A percentile compares a stretch with the other conserved stretches of the same genome.
Conservation (phyloP, 2,888 invertebrate genomes). For the Cerastis rubricosa region DNA sequence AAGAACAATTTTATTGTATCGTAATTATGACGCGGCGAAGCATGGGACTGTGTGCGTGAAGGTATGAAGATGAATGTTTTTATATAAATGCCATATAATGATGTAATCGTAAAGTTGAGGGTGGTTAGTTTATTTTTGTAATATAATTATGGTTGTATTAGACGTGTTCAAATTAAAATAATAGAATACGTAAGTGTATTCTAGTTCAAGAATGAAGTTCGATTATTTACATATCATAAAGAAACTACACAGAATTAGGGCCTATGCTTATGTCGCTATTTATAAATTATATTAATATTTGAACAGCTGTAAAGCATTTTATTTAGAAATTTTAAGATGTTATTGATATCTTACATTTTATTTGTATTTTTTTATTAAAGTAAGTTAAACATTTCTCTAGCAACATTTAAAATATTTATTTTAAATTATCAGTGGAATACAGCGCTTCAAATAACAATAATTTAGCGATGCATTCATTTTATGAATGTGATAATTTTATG, state of each 20-base stretch:
- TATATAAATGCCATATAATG: conserved; percentile 65
- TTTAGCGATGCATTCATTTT: not conserved
- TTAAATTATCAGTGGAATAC: conserved; percentile 4
- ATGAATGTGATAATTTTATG: not conserved
- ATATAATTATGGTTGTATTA: conserved; percentile 66
- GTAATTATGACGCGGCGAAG: conserved; percentile 22
- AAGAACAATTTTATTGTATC: conserved; percentile 45
- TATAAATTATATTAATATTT: conserved; percentile 27
- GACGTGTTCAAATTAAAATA: conserved; percentile 64
- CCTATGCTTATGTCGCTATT: conserved; percentile 30
- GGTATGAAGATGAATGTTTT: conserved; percentile 36
- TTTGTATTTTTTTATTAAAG: conserved; percentile 13
- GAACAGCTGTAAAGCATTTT: conserved; percentile 33
- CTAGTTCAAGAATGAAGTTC: conserved; percentile 38
- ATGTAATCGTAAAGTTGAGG: conserved; percentile 52
- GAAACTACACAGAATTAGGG: conserved; percentile 32
- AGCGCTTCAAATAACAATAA: conserved; percentile 18
- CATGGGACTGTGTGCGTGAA: conserved; percentile 23
- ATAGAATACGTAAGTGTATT: conserved; percentile 55
- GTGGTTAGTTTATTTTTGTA: conserved; percentile 56
- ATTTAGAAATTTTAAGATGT: not conserved
- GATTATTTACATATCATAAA: conserved; percentile 49
- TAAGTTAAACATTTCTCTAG: conserved; percentile 8
- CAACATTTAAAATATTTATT: conserved; percentile 12
- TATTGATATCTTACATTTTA: conserved; percentile 26